A percentile compares a stretch with the other conserved stretches of the same genome.
Conservation (phyloP, 2,888 invertebrate species). For the Tetanocera ferruginea region DNA sequence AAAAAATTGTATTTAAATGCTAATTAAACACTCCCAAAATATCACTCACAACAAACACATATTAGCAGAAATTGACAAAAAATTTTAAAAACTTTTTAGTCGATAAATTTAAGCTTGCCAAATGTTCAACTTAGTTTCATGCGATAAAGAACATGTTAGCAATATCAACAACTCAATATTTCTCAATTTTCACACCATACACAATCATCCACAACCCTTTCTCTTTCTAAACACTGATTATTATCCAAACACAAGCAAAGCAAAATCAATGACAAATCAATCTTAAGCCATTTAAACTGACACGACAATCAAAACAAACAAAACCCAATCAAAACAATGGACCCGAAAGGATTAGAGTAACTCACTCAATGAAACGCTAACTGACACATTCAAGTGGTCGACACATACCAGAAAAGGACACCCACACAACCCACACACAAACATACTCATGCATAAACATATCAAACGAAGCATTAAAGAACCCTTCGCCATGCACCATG, state of each 20-base stretch:
- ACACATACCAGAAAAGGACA: slow-evolving; percentile 47
- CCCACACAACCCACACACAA: slow-evolving; percentile 26
- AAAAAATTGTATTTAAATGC: too few species aligned
- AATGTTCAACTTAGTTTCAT: too few species aligned
- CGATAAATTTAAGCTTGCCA: too few species aligned
- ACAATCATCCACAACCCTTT: not conserved
- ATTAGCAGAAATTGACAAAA: not conserved
- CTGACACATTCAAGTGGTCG: slow-evolving; percentile 57
- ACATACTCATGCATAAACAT: slow-evolving; percentile 57
- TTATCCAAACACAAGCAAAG: slow-evolving; percentile 12
- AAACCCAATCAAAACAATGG: slow-evolving; percentile 29
- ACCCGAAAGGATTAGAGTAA: slow-evolving; percentile 27
- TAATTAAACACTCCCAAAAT: too few species aligned
- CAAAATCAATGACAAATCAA: slow-evolving; percentile 31
- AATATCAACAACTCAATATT: too few species aligned
- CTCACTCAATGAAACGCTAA: not conserved
- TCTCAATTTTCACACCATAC: not conserved
- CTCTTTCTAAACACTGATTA: slow-evolving; percentile 13
- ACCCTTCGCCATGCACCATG: slow-evolving; percentile 50
- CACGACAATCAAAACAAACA: slow-evolving; percentile 33
- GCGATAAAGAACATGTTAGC: too few species aligned
- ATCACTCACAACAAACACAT: too few species aligned
- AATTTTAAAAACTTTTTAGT: too few species aligned
- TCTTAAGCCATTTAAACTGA: slow-evolving; percentile 34
- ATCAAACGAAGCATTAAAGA: slow-evolving; percentile 67